phyloP scores from a whole-genome alignment of 2,888 invertebrate genomes.

The Idaea straminata region DNA sequence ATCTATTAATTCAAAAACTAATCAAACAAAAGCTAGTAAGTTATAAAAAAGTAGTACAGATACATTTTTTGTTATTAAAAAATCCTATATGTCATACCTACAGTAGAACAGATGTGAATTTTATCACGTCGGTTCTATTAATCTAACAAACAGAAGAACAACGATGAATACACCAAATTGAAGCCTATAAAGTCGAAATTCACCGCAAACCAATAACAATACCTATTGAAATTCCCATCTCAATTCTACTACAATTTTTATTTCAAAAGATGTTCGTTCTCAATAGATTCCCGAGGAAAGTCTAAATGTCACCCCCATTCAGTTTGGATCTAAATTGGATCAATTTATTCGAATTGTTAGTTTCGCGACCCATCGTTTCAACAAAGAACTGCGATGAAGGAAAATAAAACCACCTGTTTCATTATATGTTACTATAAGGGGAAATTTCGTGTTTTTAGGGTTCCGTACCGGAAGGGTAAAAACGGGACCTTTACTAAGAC shows the following conservation, averaged over 20 bases:
- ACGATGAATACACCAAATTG: neutral
- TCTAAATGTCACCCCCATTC: neutral
- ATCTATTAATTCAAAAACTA: too few species aligned
- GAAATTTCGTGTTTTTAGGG: neutral
- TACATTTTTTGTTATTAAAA: too few species aligned
- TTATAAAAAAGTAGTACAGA: too few species aligned
- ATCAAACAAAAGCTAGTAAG: too few species aligned
- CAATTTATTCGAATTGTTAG: neutral
- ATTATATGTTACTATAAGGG: neutral
- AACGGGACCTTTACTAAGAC: too few species aligned
- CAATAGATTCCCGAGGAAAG: neutral
- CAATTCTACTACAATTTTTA: neutral
- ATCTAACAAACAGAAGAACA: too few species aligned
- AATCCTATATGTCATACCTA: too few species aligned
- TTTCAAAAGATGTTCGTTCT: neutral
- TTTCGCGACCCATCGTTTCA: neutral
- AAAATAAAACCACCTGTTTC: neutral
- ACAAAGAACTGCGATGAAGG: neutral
- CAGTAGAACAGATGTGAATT: too few species aligned
- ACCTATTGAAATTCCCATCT: neutral
- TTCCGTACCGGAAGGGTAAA: too few species aligned
- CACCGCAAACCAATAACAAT: neutral
- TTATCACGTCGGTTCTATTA: too few species aligned
- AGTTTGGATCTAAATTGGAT: neutral
- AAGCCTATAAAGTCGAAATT: neutral